Evolutionary conservation across 2,113 vertebrate species (phyloP), one percentile per base, ranked within the genome.

Genomic region (Globicephala melas): DNA sequence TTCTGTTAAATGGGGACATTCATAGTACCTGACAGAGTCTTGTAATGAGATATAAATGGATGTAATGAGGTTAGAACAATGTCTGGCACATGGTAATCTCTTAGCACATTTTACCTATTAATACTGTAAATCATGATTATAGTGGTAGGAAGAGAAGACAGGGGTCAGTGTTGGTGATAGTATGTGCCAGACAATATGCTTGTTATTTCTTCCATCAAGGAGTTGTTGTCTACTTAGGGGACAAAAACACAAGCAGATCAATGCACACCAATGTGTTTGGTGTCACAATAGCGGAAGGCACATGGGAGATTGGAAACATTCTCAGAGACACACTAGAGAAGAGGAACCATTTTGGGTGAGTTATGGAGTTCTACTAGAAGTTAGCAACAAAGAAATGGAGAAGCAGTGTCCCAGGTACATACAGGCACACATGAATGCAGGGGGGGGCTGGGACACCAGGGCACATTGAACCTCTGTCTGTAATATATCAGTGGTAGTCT

Each of bases 351-450:
- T 13, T 41, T 4, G 25, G 2, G 17, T 62, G 47, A 58, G 25
- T 71, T 79, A 38, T 1, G 6, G 13, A 15, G 5, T 44, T 53
- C 36, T 65, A 18, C 31, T 2, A 71, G 60, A 89, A 36, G 12
- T 25, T 26, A 71, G 80, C 28, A 62, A 44, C 18, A 47, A 67
- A 92, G 8, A 60, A 53, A 44, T n/a, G 2, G 2, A 90, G 23
- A 47, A n/a, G 36, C 8, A 38, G 1, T 7, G 10, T 47, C 9
- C 28, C 2, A 33, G 17, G 10, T 10, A 62, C 25, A 25, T 33
- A 25, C 0, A 77, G 31, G 11, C 1, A 0, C 12, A n/a, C 10
- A 21, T 25, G 1, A 53, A 28, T 8, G 6, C 21, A 18, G 4
- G 44, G 44, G 8, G 44, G 6, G 5, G 0, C 14, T 18, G 14